Conservation (phyloP, 1,140 invertebrate genomes). For the Caenorhabditis remanei region DNA sequence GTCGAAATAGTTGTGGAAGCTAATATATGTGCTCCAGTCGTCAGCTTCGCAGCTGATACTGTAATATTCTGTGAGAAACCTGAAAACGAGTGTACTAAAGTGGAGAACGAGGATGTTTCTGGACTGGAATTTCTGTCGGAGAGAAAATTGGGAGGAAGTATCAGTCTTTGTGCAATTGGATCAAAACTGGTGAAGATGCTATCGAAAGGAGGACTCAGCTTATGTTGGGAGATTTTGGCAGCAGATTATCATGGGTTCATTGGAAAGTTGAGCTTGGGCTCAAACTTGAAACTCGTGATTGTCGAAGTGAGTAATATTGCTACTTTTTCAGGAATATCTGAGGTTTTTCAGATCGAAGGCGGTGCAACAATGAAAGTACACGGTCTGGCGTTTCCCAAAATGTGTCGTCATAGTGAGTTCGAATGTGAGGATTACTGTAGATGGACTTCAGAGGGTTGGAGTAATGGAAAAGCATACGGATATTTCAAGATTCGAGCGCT, state of each 20-base stretch:
- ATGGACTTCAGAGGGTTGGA: background rate
- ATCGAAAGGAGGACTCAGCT: background rate
- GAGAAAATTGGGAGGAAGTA: background rate
- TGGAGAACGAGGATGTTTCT: conserved; percentile 6
- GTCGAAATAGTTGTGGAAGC: conserved; percentile 20
- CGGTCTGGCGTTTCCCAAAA: background rate
- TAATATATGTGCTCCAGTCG: background rate
- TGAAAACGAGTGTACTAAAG: conserved; percentile 6
- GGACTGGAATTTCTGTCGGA: background rate
- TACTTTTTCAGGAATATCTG: background rate
- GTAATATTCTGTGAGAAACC: conserved; percentile 12
- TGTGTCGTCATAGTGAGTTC: background rate
- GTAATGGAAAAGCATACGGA: conserved; percentile 34
- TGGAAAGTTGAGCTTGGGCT: conserved; percentile 11
- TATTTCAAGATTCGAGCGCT: conserved; percentile 3
- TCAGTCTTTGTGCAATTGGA: conserved; percentile 31
- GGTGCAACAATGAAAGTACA: conserved; percentile 19
- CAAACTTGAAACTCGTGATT: background rate
- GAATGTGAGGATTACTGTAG: conserved; percentile 51
- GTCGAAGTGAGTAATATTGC: background rate
- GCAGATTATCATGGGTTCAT: conserved; percentile 23
- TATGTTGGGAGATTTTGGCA: conserved; percentile 4
- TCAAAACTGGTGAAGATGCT: conserved; percentile 29
- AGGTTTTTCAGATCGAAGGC: conserved; percentile 20
- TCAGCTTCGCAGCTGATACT: background rate